Conservation (phyloP, 2,797 vertebrate species). For the Hylomyscus alleni region DNA sequence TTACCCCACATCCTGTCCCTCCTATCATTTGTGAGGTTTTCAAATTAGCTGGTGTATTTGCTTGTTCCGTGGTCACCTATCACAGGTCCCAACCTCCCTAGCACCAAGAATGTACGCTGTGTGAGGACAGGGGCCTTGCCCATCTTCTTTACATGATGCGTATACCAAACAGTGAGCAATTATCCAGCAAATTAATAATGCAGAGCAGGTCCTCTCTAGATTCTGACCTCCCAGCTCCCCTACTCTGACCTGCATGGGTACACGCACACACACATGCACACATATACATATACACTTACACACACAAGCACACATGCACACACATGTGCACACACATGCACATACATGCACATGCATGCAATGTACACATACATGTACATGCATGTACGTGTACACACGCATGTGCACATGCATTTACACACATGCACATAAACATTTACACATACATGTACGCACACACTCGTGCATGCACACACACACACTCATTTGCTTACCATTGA, state of each 20-base stretch:
- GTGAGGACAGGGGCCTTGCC: neutral
- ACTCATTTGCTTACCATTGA: constrained; percentile 90
- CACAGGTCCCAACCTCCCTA: neutral
- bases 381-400: accelerated
- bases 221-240: neutral
- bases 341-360: accelerated
- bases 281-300: no score
- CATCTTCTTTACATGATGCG: neutral
- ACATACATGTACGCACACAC: accelerated
- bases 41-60: neutral
- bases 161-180: neutral
- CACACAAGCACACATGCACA: accelerated
- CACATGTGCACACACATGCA: accelerated
- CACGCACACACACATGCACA: accelerated
- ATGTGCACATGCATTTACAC: neutral
- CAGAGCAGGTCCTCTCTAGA: neutral
- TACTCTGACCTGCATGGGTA: neutral
- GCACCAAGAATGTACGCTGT: neutral
- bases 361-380: accelerated
- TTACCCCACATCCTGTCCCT: neutral
- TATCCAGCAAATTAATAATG: neutral
- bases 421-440: accelerated
- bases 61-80: neutral
- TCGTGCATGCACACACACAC: accelerated
- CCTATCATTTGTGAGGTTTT: neutral